These are phyloP conservation scores for Pardosa pseudoannulata DNA, from an alignment of 2,888 invertebrate genomes.

Conservation along the genomic window DNA sequence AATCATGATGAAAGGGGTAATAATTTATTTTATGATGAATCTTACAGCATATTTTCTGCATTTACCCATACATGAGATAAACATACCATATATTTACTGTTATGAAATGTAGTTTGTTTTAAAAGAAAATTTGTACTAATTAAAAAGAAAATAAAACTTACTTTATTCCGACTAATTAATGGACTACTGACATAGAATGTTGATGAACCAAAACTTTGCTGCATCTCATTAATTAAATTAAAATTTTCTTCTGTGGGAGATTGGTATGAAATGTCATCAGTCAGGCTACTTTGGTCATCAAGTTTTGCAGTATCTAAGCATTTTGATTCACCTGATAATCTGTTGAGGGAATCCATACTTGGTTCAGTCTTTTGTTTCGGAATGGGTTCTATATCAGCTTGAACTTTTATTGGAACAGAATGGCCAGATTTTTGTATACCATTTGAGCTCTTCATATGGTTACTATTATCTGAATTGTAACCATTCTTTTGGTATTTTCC, in stretches of 20 bases:
- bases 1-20: too few relatives aligned
- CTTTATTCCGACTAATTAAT: constrained; percentile 35
- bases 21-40: too few relatives aligned
- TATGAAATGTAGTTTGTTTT: too few relatives aligned
- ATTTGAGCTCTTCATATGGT: neutral
- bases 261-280: neutral
- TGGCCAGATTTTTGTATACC: neutral
- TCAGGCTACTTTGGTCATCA: neutral
- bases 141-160: constrained; percentile 26
- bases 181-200: constrained; percentile 62
- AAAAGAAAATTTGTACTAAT: too few relatives aligned
- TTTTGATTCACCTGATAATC: constrained; percentile 1
- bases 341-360: neutral
- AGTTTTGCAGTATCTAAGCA: neutral
- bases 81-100: too few relatives aligned
- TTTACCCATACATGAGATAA: too few relatives aligned
- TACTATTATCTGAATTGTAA: too few relatives aligned
- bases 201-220: constrained; percentile 48
- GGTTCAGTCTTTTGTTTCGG: neutral
- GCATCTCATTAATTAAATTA: constrained; percentile 22
- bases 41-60: too few relatives aligned
- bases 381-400: constrained; percentile 22
- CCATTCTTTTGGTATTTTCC: neutral
- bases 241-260: constrained; percentile 15
- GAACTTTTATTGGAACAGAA: neutral